A percentile compares a stretch with the other conserved stretches of the same genome.
Conservation (phyloP, 2,797 vertebrate genomes). For the Lepilemur ruficaudatus region DNA sequence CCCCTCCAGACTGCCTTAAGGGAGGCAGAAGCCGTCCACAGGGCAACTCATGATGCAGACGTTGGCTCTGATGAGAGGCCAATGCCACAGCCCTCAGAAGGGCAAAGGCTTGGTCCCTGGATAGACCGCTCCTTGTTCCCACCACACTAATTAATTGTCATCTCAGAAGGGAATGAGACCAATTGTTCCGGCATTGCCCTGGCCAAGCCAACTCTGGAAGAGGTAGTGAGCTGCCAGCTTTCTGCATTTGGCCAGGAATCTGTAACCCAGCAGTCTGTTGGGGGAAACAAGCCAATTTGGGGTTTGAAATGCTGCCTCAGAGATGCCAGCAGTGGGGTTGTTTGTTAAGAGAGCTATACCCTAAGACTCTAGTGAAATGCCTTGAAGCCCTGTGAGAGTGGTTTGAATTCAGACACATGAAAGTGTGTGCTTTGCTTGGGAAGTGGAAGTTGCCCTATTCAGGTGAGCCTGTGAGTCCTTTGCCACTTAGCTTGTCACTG, state of each 20-base stretch:
- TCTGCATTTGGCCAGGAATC: background rate
- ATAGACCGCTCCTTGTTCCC: slow-evolving; percentile 49
- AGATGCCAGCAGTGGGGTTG: slow-evolving; percentile 33
- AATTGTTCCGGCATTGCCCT: slow-evolving; percentile 29
- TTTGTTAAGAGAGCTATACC: background rate
- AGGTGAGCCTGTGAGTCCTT: background rate
- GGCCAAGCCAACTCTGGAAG: slow-evolving; percentile 24
- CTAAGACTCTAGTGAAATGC: background rate
- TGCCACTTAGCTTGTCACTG: background rate
- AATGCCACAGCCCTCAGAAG: slow-evolving; percentile 3
- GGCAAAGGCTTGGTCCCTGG: slow-evolving; percentile 43
- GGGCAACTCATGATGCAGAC: background rate
- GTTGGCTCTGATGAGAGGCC: background rate
- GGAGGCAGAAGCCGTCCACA: background rate
- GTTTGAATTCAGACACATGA: background rate
- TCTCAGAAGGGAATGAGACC: slow-evolving; percentile 55
- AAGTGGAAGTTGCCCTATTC: background rate
- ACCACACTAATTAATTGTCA: slow-evolving; percentile 52
- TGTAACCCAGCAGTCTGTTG: background rate
- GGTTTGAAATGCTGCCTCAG: slow-evolving; percentile 29
- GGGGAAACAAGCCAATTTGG: slow-evolving; percentile 39
- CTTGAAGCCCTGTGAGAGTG: background rate
- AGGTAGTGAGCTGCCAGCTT: background rate
- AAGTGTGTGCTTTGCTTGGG: background rate
- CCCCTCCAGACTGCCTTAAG: background rate